phyloP scores from a whole-genome alignment of 1,140 invertebrate species.

The Zaprionus africanus region DNA sequence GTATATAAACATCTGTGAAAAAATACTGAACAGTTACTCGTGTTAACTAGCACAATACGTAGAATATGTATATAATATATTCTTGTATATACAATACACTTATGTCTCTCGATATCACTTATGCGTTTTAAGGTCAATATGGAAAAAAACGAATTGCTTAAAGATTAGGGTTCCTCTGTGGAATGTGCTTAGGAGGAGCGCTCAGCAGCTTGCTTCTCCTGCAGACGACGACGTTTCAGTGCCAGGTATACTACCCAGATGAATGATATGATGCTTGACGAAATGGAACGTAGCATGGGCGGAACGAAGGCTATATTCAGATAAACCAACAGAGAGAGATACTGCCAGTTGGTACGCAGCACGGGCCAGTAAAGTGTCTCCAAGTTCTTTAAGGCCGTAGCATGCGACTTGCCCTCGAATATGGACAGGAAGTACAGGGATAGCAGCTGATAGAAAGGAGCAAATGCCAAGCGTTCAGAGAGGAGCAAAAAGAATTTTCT shows the following conservation, averaged over 20 bases:
- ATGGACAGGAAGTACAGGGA: conserved; percentile 88
- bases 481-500: conserved; percentile 85
- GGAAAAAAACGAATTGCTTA: neutral
- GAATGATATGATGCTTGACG: conserved; percentile 88
- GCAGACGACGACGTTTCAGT: conserved; percentile 84
- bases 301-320: conserved; percentile 89
- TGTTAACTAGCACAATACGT: too few species aligned
- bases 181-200: conserved; percentile 48
- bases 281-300: conserved; percentile 88
- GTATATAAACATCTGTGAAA: neutral
- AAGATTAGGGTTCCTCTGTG: neutral
- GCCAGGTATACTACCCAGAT: conserved; percentile 90
- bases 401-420: conserved; percentile 89
- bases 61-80: conserved; percentile 1
- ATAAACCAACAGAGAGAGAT: conserved; percentile 89
- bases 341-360: conserved; percentile 89
- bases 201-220: conserved; percentile 62
- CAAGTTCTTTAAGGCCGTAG: conserved; percentile 86
- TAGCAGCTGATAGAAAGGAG: conserved; percentile 89
- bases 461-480: conserved; percentile 88
- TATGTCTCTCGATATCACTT: neutral
- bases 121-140: neutral
- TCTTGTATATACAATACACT: neutral
- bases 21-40: conserved; percentile 1
- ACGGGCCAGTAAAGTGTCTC: conserved; percentile 87